Evolutionary conservation across 2,113 vertebrate species (phyloP), one percentile per base, ranked within the genome.

Genomic region (Scomber colias): DNA sequence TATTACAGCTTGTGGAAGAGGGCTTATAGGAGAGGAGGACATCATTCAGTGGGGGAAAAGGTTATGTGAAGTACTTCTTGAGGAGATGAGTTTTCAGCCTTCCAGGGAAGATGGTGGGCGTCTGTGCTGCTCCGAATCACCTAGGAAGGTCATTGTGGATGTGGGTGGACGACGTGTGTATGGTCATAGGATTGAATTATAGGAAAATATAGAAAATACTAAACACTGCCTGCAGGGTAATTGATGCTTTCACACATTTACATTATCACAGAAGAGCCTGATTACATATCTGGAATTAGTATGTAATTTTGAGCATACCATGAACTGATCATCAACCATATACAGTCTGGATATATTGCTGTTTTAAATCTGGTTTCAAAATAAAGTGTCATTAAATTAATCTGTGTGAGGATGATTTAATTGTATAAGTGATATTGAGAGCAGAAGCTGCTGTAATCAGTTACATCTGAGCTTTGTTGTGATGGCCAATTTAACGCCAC

Each of bases 1-100:
- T 82, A 65, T 82, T 82, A 80, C 53, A 79, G 79, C 79, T 49
- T 0, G 62, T 56, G 75, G 68, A 76, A 63, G 83, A 78, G 67
- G 82, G 57, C 75, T 80, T 73, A 75, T 68, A 64, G 74, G 19
- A 77, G 71, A 75, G 63, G 61, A 76, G 80, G 80, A 61, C 71
- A 71, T 86, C 75, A 76, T 71, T 76, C 85, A 86, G 62, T 16
- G 55, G 66, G 53, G 65, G 48, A 44, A 67, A 51, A 63, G 66
- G 50, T 75, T 56, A 61, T 53, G 60, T 79, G 73, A 85, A 81
- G 85, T 35, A 62, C 83, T 79, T 79, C 68, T 64, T 45, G 21
- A 49, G 60, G 66, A 87, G 86, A 86, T 89, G 85, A 84, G 69
- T 86, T 89, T 82, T 74, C 63, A 89, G 79, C 77, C 85, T 85